These are phyloP conservation scores for Cryptus armator DNA, from an alignment of 2,888 invertebrate species.

Conservation along the genomic window DNA sequence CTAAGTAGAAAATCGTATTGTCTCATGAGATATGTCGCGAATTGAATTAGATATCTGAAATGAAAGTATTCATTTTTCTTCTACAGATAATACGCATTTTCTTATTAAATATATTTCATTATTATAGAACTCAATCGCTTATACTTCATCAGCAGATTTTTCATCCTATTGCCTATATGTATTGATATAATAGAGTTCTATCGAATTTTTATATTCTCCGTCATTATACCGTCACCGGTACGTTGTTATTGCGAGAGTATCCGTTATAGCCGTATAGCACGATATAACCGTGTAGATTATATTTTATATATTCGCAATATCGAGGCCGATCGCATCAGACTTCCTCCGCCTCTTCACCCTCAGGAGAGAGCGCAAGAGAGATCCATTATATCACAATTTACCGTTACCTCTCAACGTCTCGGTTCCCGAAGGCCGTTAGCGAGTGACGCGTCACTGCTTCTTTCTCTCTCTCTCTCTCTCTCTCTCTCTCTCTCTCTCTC, in stretches of 20 bases:
- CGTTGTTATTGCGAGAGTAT: slow-evolving; percentile 48
- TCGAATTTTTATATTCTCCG: slow-evolving; percentile 39
- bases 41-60: too few species aligned
- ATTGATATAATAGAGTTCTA: slow-evolving; percentile 1
- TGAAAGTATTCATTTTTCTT: background rate
- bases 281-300: slow-evolving; percentile 56
- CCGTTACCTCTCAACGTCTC: slow-evolving; percentile 28
- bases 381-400: slow-evolving; percentile 52
- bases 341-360: background rate
- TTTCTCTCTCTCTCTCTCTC: slow-evolving; percentile 11
- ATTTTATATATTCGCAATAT: slow-evolving; percentile 64
- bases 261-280: slow-evolving; percentile 22
- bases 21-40: too few species aligned
- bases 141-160: slow-evolving; percentile 6
- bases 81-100: background rate
- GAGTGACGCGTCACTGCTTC: slow-evolving; percentile 5
- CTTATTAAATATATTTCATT: background rate
- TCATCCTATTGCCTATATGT: background rate
- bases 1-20: too few species aligned
- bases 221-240: slow-evolving; percentile 47
- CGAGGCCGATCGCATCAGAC: slow-evolving; percentile 44
- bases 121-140: background rate
- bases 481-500: slow-evolving; percentile 19
- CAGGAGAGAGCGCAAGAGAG: background rate
- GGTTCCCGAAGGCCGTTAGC: slow-evolving; percentile 1